phyloP scores from a whole-genome alignment of 2,113 vertebrate genomes.

The Pica pica region DNA sequence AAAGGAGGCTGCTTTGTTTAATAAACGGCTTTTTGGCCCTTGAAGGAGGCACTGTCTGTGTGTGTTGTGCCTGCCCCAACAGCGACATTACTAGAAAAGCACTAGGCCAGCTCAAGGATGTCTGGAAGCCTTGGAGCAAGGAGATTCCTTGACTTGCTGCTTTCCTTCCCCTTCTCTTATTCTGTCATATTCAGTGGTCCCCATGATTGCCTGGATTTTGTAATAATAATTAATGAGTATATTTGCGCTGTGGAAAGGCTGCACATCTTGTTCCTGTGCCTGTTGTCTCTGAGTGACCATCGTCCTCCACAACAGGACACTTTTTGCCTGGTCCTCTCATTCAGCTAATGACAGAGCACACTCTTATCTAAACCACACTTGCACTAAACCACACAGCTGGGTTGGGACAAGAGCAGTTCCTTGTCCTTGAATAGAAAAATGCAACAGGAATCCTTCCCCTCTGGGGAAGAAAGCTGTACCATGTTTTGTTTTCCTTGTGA shows the following conservation, averaged over 20 bases:
- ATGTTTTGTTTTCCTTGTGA: neutral
- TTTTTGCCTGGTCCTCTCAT: neutral
- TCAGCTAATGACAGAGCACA: neutral
- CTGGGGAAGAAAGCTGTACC: neutral
- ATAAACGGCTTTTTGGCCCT: too few relatives aligned
- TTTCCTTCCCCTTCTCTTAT: neutral
- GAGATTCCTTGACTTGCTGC: neutral
- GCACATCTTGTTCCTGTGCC: neutral
- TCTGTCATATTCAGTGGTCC: neutral
- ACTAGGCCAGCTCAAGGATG: fast-evolving
- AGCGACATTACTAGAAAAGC: neutral
- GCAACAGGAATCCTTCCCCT: neutral
- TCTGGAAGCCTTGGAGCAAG: neutral
- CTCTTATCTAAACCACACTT: too few relatives aligned
- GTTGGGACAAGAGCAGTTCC: neutral
- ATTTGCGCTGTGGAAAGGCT: neutral
- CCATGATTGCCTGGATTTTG: neutral
- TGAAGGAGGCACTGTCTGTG: too few relatives aligned
- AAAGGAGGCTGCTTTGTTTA: too few relatives aligned
- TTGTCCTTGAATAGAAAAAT: neutral
- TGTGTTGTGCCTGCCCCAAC: too few relatives aligned
- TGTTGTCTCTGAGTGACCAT: neutral
- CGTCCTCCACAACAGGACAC: fast-evolving
- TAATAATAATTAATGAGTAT: neutral
- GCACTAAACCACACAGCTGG: neutral